Evolutionary conservation across 2,113 vertebrate genomes (phyloP).

Genomic region (Rhinichthys klamathensis): DNA sequence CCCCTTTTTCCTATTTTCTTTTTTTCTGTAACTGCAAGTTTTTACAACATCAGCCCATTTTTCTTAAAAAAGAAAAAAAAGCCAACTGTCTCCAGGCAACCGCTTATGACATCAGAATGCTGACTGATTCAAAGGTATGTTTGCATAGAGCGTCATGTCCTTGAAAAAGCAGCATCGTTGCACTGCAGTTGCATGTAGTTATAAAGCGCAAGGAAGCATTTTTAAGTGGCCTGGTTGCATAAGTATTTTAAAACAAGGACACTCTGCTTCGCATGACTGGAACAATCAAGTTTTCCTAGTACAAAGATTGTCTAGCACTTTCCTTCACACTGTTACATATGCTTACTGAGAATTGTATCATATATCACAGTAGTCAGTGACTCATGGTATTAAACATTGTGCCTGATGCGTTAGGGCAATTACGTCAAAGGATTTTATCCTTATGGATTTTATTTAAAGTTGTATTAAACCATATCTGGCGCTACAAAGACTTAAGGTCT

Average conservation of each 20-base stretch:
- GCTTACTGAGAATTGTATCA: conserved; percentile 12
- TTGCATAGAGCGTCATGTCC: conserved; percentile 1
- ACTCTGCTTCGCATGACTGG: background rate
- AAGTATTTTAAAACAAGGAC: conserved; percentile 11
- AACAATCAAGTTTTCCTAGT: background rate
- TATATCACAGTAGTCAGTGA: background rate
- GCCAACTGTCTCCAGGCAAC: conserved; percentile 8
- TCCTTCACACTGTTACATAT: conserved; percentile 4
- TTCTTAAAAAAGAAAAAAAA: background rate
- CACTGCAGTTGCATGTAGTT: background rate
- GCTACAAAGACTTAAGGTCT: conserved; percentile 62
- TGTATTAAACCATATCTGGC: conserved; percentile 55
- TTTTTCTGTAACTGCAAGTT: background rate
- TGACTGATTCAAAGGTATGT: background rate
- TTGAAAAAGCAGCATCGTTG: background rate
- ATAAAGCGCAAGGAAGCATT: background rate
- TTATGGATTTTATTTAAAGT: conserved; percentile 54
- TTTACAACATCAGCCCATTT: conserved; percentile 4
- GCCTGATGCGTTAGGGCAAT: background rate
- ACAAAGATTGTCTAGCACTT: conserved; percentile 1
- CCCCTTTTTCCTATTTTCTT: background rate
- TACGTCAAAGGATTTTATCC: conserved; percentile 20
- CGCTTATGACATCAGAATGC: conserved; percentile 4
- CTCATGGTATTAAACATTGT: conserved; percentile 12
- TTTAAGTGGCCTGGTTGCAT: conserved; percentile 1